Conservation (phyloP, 1,140 invertebrate genomes). For the Teleogryllus occipitalis region DNA sequence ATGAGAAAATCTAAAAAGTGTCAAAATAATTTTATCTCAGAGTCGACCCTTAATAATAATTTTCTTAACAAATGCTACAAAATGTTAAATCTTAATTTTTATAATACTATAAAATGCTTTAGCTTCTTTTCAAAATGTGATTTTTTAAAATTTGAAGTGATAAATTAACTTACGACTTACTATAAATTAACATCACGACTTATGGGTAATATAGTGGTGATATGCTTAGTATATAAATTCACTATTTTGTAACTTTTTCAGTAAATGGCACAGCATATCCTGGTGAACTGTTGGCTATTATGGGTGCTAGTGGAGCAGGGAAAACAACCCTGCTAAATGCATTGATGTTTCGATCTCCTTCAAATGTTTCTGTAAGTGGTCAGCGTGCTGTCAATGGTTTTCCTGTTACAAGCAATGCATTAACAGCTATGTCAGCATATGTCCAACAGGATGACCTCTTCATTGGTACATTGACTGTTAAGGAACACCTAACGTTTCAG, state of each 20-base stretch:
- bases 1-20: too few relatives aligned
- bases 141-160: too few relatives aligned
- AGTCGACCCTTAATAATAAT: too few relatives aligned
- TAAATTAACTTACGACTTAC: too few relatives aligned
- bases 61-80: too few relatives aligned
- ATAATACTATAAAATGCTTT: too few relatives aligned
- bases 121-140: too few relatives aligned
- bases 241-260: background rate
- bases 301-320: conserved; percentile 91
- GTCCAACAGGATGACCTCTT: conserved; percentile 95
- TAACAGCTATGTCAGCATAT: conserved; percentile 79
- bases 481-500: conserved; percentile 83
- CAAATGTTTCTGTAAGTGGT: conserved; percentile 60
- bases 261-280: conserved; percentile 67
- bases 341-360: conserved; percentile 66
- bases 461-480: conserved; percentile 82
- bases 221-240: background rate
- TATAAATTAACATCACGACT: too few relatives aligned
- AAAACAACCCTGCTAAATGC: conserved; percentile 93
- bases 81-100: too few relatives aligned
- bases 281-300: conserved; percentile 82
- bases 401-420: conserved; percentile 47
- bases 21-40: too few relatives aligned
- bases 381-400: conserved; percentile 61
- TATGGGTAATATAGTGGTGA: too few relatives aligned